Evolutionary conservation across 2,797 vertebrate genomes (phyloP), one percentile per base, ranked within the genome.

Genomic region (Neopelma chrysocephalum): DNA sequence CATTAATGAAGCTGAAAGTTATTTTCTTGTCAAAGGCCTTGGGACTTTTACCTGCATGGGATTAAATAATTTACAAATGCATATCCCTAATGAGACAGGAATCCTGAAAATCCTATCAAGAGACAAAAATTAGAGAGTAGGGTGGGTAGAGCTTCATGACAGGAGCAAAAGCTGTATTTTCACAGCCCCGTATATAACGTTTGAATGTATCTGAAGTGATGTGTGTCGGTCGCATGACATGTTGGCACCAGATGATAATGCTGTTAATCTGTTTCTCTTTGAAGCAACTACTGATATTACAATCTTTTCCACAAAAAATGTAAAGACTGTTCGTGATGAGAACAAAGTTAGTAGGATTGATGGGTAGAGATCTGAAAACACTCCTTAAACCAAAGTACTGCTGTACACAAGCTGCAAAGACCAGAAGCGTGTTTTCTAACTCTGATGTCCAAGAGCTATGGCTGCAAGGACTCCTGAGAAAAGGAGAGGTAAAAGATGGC

Each of bases 381-480:
- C 34, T 48, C 43, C 26, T 26, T 42, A 53, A 83, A 45, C 16
- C 12, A 23, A 69, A 77, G 26, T 25, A 31, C 51, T 69, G 23
- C 47, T 58, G 19, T 16, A 61, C 9, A 27, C 0, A 5, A 60
- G 32, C 79, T 64, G 61, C 48, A 75, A 83, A 82, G 60, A 58
- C 12, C 40, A 78, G 61, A 45, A 91, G 7, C 12, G 10, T 2
- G 9, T 11, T 45, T n/a, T 31, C 32, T 72, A 15, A 61, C 15
- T 26, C 43, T 73, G 23, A 19, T 62, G 54, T 89, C 54, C 64
- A 47, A 15, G 0, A 68, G 47, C 38, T 13, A 38, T 1, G 10
- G 36, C 61, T 83, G 64, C 40, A 85, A 84, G 88, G 26, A 66
- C 48, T 82, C 32, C 51, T 40, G 15, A 92, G 81, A 58, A 90